These are phyloP conservation scores for Blennius ocellaris DNA, from an alignment of 2,113 vertebrate genomes.

Conservation along the genomic window DNA sequence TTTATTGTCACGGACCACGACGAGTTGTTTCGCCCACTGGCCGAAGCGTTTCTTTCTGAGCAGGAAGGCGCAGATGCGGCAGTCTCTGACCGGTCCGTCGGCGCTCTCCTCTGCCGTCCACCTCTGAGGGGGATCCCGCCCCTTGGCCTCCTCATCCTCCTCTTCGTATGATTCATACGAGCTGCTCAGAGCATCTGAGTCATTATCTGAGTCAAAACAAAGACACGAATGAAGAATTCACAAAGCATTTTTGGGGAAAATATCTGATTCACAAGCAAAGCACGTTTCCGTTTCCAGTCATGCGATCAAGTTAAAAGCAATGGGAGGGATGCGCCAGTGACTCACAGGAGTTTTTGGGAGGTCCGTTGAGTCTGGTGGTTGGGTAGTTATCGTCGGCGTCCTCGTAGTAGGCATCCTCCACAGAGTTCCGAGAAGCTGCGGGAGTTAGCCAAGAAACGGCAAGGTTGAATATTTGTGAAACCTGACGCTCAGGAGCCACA, in stretches of 20 bases:
- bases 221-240: slow-evolving; percentile 5
- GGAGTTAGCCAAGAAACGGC: background rate
- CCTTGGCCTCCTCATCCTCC: slow-evolving; percentile 94
- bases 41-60: slow-evolving; percentile 97
- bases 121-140: slow-evolving; percentile 84
- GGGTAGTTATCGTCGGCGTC: slow-evolving; percentile 97
- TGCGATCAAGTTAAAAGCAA: background rate
- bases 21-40: slow-evolving; percentile 97
- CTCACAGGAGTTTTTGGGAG: slow-evolving; percentile 93
- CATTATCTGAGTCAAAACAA: slow-evolving; percentile 87
- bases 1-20: slow-evolving; percentile 91
- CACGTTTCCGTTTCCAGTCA: background rate
- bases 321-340: background rate
- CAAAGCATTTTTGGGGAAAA: background rate
- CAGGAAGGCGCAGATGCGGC: slow-evolving; percentile 94
- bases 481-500: no score
- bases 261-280: background rate
- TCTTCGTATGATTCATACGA: slow-evolving; percentile 98
- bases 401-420: slow-evolving; percentile 95
- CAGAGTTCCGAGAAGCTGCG: slow-evolving; percentile 91
- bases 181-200: slow-evolving; percentile 97
- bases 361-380: slow-evolving; percentile 89
- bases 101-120: slow-evolving; percentile 92
- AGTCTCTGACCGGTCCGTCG: slow-evolving; percentile 90
- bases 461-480: background rate